Conservation (phyloP, 2,113 vertebrate species). For the Dascyllus trimaculatus region DNA sequence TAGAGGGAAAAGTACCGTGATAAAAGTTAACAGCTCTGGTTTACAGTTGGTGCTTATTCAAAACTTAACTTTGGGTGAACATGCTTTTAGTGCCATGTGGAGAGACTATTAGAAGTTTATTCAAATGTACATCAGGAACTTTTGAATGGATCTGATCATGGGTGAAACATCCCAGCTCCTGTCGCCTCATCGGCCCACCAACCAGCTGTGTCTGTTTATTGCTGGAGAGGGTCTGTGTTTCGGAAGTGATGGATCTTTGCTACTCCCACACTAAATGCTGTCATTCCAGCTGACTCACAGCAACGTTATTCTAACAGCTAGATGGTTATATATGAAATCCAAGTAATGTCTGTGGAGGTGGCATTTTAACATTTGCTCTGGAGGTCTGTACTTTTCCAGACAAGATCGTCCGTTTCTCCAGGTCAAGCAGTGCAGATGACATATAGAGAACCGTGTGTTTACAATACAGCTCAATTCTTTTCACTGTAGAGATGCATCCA, state of each 20-base stretch:
- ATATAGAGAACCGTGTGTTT: not conserved
- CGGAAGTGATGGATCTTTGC: conserved; percentile 61
- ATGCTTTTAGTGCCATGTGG: conserved; percentile 26
- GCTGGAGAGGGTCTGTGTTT: conserved; percentile 61
- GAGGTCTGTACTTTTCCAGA: conserved; percentile 23
- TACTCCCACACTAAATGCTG: conserved; percentile 68
- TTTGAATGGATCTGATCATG: conserved; percentile 14
- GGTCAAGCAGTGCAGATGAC: conserved; percentile 2
- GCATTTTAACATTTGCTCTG: conserved; percentile 17
- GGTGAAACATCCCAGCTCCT: conserved; percentile 19
- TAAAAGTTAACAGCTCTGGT: conserved; percentile 61
- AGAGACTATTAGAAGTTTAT: conserved; percentile 6
- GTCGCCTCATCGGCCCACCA: conserved; percentile 62
- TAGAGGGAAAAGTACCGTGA: conserved; percentile 24
- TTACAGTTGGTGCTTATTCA: conserved; percentile 49
- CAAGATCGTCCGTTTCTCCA: conserved; percentile 5
- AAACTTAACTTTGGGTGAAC: conserved; percentile 36
- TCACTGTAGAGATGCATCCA: conserved; percentile 11
- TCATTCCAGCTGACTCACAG: conserved; percentile 69
- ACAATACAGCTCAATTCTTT: conserved; percentile 13
- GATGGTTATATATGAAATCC: conserved; percentile 32
- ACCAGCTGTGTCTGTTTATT: conserved; percentile 72
- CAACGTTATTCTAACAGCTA: conserved; percentile 46
- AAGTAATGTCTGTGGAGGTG: conserved; percentile 28
- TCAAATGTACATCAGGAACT: conserved; percentile 6